A percentile compares a stretch with the other conserved stretches of the same genome.
Conservation (phyloP, 2,888 invertebrate species). For the Lasius platythorax region DNA sequence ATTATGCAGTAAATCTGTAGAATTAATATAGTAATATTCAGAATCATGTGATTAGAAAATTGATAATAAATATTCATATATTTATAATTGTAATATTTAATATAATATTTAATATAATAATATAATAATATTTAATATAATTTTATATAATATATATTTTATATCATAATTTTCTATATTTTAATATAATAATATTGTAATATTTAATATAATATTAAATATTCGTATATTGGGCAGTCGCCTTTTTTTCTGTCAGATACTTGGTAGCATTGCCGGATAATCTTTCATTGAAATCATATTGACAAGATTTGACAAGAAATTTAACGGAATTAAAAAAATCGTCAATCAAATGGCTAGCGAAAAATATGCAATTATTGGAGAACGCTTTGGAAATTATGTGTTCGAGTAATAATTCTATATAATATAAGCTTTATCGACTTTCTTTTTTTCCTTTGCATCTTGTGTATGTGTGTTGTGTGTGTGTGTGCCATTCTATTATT, state of each 20-base stretch:
- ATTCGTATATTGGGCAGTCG: not conserved
- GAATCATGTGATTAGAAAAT: too few relatives aligned
- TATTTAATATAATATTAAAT: not conserved
- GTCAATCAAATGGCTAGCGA: too few relatives aligned
- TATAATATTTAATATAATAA: too few relatives aligned
- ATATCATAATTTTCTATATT: too few relatives aligned
- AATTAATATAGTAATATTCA: too few relatives aligned
- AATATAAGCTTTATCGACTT: not conserved
- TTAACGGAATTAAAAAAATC: not conserved
- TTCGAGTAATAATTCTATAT: not conserved
- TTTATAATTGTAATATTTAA: too few relatives aligned
- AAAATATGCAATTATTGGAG: not conserved
- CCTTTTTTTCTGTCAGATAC: not conserved
- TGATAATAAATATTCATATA: too few relatives aligned
- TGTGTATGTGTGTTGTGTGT: not conserved
- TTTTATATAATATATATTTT: too few relatives aligned
- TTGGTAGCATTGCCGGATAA: not conserved
- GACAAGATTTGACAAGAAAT: not conserved
- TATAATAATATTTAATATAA: too few relatives aligned
- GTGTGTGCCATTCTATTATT: conserved; percentile 13
- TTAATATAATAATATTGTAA: too few relatives aligned
- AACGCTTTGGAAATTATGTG: not conserved
- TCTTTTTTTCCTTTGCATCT: not conserved
- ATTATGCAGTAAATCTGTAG: too few relatives aligned
- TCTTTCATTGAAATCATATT: not conserved